phyloP scores from a whole-genome alignment of 2,888 invertebrate genomes.

The Microplitis deprimator region DNA sequence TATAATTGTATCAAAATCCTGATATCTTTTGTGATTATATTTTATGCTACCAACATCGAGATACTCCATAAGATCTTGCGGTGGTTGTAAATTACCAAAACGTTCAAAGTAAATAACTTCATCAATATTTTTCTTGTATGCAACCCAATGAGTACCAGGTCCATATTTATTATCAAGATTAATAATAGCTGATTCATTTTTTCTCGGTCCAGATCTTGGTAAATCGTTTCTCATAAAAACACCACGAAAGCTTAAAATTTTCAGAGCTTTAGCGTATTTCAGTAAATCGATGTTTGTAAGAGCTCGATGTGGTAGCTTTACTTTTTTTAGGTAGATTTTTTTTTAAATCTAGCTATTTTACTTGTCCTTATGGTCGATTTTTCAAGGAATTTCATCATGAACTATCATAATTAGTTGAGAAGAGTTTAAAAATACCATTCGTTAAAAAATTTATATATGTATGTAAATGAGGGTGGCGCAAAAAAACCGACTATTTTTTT shows the following conservation, averaged over 20 bases:
- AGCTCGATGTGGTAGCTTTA: constrained; percentile 47
- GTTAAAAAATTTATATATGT: too few relatives aligned
- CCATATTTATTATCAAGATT: constrained; percentile 42
- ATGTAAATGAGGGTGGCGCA: too few relatives aligned
- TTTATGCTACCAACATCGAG: too few relatives aligned
- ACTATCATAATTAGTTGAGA: too few relatives aligned
- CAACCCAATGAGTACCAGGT: constrained; percentile 52
- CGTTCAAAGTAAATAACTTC: constrained; percentile 46
- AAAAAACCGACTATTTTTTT: too few relatives aligned
- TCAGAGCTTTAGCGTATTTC: constrained; percentile 41
- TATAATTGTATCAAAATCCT: too few relatives aligned
- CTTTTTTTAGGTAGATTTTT: too few relatives aligned
- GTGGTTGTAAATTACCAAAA: constrained; percentile 47
- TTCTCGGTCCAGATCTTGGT: constrained; percentile 22
- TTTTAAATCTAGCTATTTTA: too few relatives aligned
- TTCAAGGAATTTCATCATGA: too few relatives aligned
- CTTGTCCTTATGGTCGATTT: too few relatives aligned
- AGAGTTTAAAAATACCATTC: too few relatives aligned
- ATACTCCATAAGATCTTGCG: constrained; percentile 41
- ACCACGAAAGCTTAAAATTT: constrained; percentile 53
- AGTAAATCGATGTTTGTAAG: constrained; percentile 57
- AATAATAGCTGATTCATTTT: constrained; percentile 43
- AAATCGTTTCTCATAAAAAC: constrained; percentile 56
- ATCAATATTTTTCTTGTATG: constrained; percentile 45
- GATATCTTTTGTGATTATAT: too few relatives aligned